phyloP scores from a whole-genome alignment of 2,888 invertebrate species.

The Mythimna pallens region DNA sequence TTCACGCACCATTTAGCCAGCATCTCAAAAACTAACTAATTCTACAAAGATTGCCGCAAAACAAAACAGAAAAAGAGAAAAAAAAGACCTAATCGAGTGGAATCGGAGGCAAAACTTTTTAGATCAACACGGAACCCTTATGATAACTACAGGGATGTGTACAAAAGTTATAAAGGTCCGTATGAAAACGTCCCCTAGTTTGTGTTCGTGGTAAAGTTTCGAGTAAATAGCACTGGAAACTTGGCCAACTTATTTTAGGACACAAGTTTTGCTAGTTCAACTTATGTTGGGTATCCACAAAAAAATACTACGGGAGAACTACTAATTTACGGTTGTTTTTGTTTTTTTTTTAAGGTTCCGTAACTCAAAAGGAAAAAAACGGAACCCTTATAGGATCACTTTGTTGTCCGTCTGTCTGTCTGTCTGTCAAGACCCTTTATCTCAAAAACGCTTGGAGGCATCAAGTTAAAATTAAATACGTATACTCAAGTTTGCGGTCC shows the following conservation, averaged over 20 bases:
- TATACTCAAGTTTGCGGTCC: too few relatives aligned
- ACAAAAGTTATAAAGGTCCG: conserved; percentile 65
- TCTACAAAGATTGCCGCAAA: conserved; percentile 14
- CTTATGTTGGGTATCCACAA: conserved; percentile 25
- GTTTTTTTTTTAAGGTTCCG: too few relatives aligned
- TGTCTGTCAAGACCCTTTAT: too few relatives aligned
- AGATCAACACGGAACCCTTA: conserved; percentile 67
- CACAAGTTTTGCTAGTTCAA: conserved; percentile 53
- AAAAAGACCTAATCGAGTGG: conserved; percentile 54
- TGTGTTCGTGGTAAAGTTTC: conserved; percentile 63
- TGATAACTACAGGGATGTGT: conserved; percentile 65
- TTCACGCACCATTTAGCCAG: conserved; percentile 25
- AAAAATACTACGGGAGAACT: conserved; percentile 29
- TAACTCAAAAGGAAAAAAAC: too few relatives aligned
- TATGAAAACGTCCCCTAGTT: conserved; percentile 62
- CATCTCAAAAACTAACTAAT: conserved; percentile 34
- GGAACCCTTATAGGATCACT: too few relatives aligned
- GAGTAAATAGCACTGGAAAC: conserved; percentile 65
- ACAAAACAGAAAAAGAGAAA: conserved; percentile 33
- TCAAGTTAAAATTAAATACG: too few relatives aligned
- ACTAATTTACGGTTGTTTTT: conserved; percentile 7
- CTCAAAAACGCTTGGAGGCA: too few relatives aligned
- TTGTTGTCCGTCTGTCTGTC: too few relatives aligned
- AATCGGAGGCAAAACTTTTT: conserved; percentile 65
- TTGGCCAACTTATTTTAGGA: conserved; percentile 65